Base-by-base conservation (phyloP, 2,888 invertebrate genomes). In the Augiades crinisus region DNA sequence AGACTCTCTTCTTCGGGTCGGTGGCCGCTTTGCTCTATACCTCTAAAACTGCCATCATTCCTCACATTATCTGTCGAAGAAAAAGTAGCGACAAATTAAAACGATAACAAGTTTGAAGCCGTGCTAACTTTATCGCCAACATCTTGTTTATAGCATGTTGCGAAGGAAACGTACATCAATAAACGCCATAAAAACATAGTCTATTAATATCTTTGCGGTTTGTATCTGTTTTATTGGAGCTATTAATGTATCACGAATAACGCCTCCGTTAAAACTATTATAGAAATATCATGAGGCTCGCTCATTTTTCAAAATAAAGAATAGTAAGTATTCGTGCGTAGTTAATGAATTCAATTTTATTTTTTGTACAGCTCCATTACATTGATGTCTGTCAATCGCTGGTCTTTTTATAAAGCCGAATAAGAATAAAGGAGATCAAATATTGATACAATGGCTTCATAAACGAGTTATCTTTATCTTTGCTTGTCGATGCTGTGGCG, bases 401-500 rank as follows among this genome's bases (percentile, higher is more conserved):
- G 4, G 19, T 7, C 12, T 16, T 36, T 36, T 36, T 45, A 24
- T 46, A 44, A 44, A 24, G 34, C 8, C 12, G 5, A 33, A 13
- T 14, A 30, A 40, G 12, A 33, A 46, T 22, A 13, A 17, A 16
- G 16, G 7, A 24, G 22, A 45, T 34, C 24, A 36, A 36, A 36
- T 36, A 12, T 36, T 46, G 34, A 36, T 24, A 34, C 36, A 46
- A 36, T 63, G 60, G 55, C 58, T 58, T 53, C 55, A 64, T 64
- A 6, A 22, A 36, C 31, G 14, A 34, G 33, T 33, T 22, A 64
- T 61, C 57, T 63, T 70, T 67, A 62, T 61, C 60, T 61, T 61
- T 60, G 59, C 52, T 52, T 58, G 62, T 65, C 59, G 52, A 63
- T 67, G 63, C 62, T 52, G 53, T 58, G 55, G 40, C 17, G 30